Evolutionary conservation across 2,888 invertebrate genomes (phyloP), one percentile per base, ranked within the genome.

Genomic region (Tinea pellionella): DNA sequence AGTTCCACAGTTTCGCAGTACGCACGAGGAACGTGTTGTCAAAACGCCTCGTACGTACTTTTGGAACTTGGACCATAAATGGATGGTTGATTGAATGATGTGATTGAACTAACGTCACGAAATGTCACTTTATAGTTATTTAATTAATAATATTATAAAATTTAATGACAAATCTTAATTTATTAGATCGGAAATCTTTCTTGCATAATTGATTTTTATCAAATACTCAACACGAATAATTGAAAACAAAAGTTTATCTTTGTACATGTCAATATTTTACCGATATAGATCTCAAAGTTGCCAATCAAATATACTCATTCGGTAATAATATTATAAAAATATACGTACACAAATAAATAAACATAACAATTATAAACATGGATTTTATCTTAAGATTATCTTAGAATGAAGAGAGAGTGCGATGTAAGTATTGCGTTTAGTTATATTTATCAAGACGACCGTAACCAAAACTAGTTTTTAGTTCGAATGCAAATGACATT

Each of bases 241-340:
- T 47, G 37, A 15, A 47, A 15, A 47, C 47, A 47, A 47, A 15
- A 16, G 47, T 16, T 24, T 47, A 47, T 47, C 47, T 47, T 6
- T 2, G n/a, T 2, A 15, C 47, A 15, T 15, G 16, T 47, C 47
- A 47, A 16, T 47, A 47, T 47, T 13, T 47, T 47, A n/a, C 37
- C 37, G 37, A 37, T 16, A 47, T 9, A 13, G 2, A 47, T 47
- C 47, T 47, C n/a, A 15, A 16, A 47, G 15, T 47, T 47, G 47
- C 47, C 47, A 47, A 47, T 47, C 47, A 47, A 47, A 47, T 42
- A 42, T 7, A n/a, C n/a, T n/a, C n/a, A 42, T 47, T 47, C 47
- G 47, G 47, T 47, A 47, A 47, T 42, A 42, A n/a, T 37, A 37
- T 37, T 37, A 37, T 37, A 37, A 12, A 37, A 37, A 9, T 37